Base-by-base conservation (phyloP, 1,140 invertebrate species). In the Drosophila busckii region DNA sequence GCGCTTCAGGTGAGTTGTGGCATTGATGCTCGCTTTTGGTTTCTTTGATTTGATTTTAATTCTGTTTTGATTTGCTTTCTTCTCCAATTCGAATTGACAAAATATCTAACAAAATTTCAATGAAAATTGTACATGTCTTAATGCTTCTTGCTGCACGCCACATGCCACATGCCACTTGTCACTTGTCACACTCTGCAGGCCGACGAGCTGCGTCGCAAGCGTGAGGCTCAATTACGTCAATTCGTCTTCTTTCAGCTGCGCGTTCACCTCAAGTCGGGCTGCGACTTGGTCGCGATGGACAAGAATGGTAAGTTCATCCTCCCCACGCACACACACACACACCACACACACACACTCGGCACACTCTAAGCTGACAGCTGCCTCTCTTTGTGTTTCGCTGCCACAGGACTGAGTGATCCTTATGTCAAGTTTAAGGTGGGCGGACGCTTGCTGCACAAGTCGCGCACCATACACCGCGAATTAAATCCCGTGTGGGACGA, bases 391-490 rank as follows among this genome's bases (percentile, higher is more conserved):
- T 66, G 45, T 69, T 34, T 54, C 29, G 46, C 32, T 35, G 53
- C 49, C 23, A 20, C 89, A 97, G 97, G 97, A 56, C 94, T 96
- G 22, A 98, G 97, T 88, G 98, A 99, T 90, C 97, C 98, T 6
- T 99, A 99, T 88, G 97, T 99, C 35, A 99, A 99, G 90, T 98
- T 99, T 88, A 97, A 97, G 89, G 91, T 94, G 32, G 93, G 93
- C 12, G 95, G 95, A 25, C 90, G 94, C 26, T 90, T 98, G 63
- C 91, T 98, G 50, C 96, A 98, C 89, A 98, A 98, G 89, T 97
- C 95, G 59, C 93, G 95, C 88, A 97, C 94, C 44, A 94, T 98
- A 63, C 93, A 94, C 86, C 90, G 95, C 62, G 95, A 96, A 76
- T 89, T 97, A 38, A 97, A 97, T 89, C 97, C 98, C 19, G 89